phyloP scores from a whole-genome alignment of 2,797 vertebrate genomes.

The Sebastolobus alascanus region DNA sequence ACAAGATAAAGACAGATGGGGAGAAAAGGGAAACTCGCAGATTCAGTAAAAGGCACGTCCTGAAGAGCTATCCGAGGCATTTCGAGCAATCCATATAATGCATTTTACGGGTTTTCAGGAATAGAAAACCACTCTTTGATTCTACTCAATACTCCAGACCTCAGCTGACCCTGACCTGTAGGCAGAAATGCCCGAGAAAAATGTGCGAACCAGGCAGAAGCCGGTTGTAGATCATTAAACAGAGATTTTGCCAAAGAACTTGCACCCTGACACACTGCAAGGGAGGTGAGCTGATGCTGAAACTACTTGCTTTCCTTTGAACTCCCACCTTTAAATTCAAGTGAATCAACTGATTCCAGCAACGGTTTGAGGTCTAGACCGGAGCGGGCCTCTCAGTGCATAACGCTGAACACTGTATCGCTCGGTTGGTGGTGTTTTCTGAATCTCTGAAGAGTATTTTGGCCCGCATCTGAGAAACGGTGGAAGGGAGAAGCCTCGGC shows the following conservation, averaged over 20 bases:
- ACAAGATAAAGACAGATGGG: conserved; percentile 36
- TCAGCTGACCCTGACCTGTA: conserved; percentile 45
- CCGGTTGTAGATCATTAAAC: conserved; percentile 76
- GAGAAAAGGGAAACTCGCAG: conserved; percentile 24
- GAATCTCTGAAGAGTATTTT: conserved; percentile 51
- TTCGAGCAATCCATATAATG: conserved; percentile 49
- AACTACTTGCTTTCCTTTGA: conserved; percentile 76
- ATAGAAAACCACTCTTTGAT: conserved; percentile 55
- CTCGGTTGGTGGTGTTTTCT: conserved; percentile 35
- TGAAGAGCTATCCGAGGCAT: conserved; percentile 45
- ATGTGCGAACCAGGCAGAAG: conserved; percentile 51
- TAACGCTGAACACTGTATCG: conserved; percentile 32
- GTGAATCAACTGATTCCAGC: conserved; percentile 56
- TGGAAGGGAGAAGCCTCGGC: conserved; percentile 57
- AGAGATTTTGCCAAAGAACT: conserved; percentile 64
- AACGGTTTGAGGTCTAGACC: conserved; percentile 47
- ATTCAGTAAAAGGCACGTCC: conserved; percentile 50
- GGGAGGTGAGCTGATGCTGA: conserved; percentile 61
- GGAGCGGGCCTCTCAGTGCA: conserved; percentile 41
- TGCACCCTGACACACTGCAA: conserved; percentile 40
- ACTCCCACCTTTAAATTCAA: conserved; percentile 69
- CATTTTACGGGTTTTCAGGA: conserved; percentile 55
- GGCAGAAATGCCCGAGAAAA: conserved; percentile 54
- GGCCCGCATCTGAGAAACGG: conserved; percentile 54
- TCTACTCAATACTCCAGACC: conserved; percentile 46